phyloP scores from a whole-genome alignment of 2,113 vertebrate genomes.

The Aleadryas rufinucha region DNA sequence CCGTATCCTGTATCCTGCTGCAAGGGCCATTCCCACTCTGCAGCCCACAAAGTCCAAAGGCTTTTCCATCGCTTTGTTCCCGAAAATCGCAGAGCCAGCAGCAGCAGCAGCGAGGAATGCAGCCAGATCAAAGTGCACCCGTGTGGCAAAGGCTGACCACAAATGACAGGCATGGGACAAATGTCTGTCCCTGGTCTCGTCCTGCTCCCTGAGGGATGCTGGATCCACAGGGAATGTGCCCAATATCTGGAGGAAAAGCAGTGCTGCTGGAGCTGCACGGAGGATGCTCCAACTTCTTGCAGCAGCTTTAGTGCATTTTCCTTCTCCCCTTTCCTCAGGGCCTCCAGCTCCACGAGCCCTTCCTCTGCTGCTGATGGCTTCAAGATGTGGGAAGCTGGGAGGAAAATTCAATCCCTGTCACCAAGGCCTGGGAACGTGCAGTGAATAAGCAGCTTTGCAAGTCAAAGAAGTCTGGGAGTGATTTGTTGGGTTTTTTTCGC shows the following conservation, averaged over 20 bases:
- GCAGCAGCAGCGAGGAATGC: neutral
- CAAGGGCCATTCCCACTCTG: neutral
- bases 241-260: neutral
- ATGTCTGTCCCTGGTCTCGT: neutral
- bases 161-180: neutral
- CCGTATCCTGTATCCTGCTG: fast-evolving
- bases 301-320: neutral
- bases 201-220: neutral
- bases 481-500: neutral
- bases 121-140: neutral
- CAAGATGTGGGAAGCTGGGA: conserved; percentile 44
- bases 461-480: neutral
- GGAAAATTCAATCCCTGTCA: conserved; percentile 4
- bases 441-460: conserved; percentile 5
- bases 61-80: neutral
- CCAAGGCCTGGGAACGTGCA: neutral
- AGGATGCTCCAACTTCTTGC: neutral
- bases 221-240: neutral
- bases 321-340: neutral
- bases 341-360: neutral
- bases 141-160: neutral
- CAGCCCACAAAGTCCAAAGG: neutral
- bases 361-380: conserved; percentile 37
- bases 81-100: neutral
- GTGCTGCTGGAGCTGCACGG: neutral